These are phyloP conservation scores for Mystacornis crossleyi DNA, from an alignment of 2,113 vertebrate genomes.

Conservation along the genomic window DNA sequence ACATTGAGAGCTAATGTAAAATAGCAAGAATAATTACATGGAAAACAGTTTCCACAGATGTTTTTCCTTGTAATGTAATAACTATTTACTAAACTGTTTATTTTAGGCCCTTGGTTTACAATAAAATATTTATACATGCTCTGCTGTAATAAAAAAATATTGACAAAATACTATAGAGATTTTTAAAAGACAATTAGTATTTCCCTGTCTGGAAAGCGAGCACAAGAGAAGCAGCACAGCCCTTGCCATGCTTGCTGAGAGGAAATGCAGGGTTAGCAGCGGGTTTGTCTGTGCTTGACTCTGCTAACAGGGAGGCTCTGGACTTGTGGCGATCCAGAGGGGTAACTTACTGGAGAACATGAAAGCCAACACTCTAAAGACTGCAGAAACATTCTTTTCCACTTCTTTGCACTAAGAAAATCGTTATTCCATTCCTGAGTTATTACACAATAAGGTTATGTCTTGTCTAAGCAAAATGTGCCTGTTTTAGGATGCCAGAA, in stretches of 20 bases:
- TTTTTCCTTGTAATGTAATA: conserved; percentile 84
- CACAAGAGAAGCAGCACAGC: neutral
- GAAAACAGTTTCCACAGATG: conserved; percentile 83
- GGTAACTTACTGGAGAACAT: neutral
- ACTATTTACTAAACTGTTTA: conserved; percentile 88
- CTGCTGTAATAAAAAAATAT: conserved; percentile 82
- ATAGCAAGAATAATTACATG: conserved; percentile 84
- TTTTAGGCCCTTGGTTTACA: conserved; percentile 83
- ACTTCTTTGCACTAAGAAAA: neutral
- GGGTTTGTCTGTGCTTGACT: neutral
- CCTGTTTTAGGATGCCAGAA: neutral
- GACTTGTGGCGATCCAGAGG: neutral
- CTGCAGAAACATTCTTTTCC: neutral
- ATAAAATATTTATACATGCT: conserved; percentile 85
- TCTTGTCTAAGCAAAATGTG: neutral
- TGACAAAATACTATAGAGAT: conserved; percentile 81
- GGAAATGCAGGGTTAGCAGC: neutral
- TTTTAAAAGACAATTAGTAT: conserved; percentile 75
- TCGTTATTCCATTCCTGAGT: neutral
- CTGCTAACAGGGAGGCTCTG: neutral
- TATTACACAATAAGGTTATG: neutral
- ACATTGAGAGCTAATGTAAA: conserved; percentile 79
- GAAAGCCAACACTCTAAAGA: neutral
- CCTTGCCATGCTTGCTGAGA: neutral
- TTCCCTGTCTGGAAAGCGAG: conserved; percentile 54